Conservation (phyloP, 1,140 invertebrate species). For the Bombus ignitus region DNA sequence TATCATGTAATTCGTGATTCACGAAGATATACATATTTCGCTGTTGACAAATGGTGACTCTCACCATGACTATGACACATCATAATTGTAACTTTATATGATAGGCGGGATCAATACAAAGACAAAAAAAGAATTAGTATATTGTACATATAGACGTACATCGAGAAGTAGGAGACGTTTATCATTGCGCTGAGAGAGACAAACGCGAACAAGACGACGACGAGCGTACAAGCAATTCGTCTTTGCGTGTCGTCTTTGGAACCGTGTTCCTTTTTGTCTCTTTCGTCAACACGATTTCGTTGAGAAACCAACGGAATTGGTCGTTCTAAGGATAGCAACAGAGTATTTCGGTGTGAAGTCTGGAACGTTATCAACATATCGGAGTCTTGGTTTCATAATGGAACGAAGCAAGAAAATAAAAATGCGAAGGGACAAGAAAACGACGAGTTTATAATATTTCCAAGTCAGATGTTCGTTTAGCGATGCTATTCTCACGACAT, state of each 20-base stretch:
- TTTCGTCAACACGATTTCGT: not conserved
- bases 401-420: not conserved
- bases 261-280: constrained; percentile 6
- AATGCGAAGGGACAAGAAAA: not conserved
- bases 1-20: constrained; percentile 30
- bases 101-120: constrained; percentile 78
- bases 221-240: not conserved
- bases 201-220: constrained; percentile 18
- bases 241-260: not conserved
- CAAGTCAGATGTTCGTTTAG: constrained; percentile 23
- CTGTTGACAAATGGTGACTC: constrained; percentile 54
- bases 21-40: constrained; percentile 48
- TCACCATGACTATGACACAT: constrained; percentile 75
- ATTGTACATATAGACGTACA: constrained; percentile 75
- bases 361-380: constrained; percentile 43
- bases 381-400: constrained; percentile 1
- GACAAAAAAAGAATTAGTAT: constrained; percentile 68
- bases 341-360: not conserved
- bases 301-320: not conserved
- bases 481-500: constrained; percentile 34
- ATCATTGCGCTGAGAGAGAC: constrained; percentile 31
- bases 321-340: not conserved
- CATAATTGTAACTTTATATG: constrained; percentile 79
- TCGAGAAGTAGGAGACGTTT: constrained; percentile 42
- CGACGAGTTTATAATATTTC: not conserved